phyloP scores from a whole-genome alignment of 2,888 invertebrate genomes.

The Philereme vetulata region DNA sequence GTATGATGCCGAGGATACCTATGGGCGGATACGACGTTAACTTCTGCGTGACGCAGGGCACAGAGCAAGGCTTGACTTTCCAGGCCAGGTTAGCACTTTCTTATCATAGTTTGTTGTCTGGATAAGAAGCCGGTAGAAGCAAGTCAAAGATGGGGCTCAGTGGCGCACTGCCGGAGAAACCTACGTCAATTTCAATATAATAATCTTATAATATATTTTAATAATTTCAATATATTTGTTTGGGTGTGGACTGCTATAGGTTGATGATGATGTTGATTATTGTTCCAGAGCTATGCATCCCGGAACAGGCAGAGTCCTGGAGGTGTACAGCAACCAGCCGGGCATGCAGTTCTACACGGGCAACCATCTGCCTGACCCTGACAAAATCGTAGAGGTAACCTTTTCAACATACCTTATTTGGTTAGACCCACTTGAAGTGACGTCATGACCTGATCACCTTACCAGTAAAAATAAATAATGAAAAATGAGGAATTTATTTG shows the following conservation, averaged over 20 bases:
- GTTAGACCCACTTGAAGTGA: too few relatives aligned
- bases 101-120: too few relatives aligned
- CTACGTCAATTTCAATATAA: too few relatives aligned
- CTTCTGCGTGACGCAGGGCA: constrained; percentile 88
- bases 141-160: too few relatives aligned
- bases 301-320: constrained; percentile 88
- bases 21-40: constrained; percentile 92
- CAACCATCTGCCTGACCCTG: constrained; percentile 87
- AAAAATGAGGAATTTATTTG: too few relatives aligned
- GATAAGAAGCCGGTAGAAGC: too few relatives aligned
- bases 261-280: constrained; percentile 1
- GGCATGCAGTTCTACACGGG: constrained; percentile 96
- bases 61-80: constrained; percentile 81
- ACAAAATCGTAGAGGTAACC: constrained; percentile 65
- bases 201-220: too few relatives aligned
- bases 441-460: too few relatives aligned
- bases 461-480: too few relatives aligned
- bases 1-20: constrained; percentile 87
- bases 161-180: too few relatives aligned
- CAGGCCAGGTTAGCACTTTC: constrained; percentile 81
- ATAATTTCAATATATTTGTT: too few relatives aligned
- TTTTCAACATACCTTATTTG: too few relatives aligned
- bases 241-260: neutral
- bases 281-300: constrained; percentile 86
- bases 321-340: constrained; percentile 93